Percentiles rank a stretch among this genome's conserved stretches.
Evolutionary conservation across 2,888 invertebrate genomes (phyloP).

Genomic region (Habrosyne pyritoides): DNA sequence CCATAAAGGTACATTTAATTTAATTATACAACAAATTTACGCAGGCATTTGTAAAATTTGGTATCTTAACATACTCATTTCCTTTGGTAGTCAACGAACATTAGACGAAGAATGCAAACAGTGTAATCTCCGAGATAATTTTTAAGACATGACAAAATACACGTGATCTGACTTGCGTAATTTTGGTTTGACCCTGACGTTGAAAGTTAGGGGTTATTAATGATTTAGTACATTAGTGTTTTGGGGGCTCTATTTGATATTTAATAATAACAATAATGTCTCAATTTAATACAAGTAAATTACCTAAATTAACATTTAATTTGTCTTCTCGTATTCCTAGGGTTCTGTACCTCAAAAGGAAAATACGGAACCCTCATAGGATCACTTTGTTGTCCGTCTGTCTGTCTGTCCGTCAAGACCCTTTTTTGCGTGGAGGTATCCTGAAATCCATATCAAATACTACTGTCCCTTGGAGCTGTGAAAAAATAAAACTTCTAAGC

Average conservation of each 20-base stretch:
- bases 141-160: constrained; percentile 36
- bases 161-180: constrained; percentile 53
- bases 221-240: background rate
- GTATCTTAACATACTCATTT: constrained; percentile 34
- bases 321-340: too few species aligned
- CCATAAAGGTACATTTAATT: background rate
- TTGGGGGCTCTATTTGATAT: background rate
- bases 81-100: constrained; percentile 52
- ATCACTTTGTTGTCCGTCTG: too few species aligned
- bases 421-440: too few species aligned
- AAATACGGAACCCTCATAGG: too few species aligned
- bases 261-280: background rate
- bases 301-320: background rate
- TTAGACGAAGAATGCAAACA: constrained; percentile 66
- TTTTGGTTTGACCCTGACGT: constrained; percentile 42
- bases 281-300: background rate
- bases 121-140: constrained; percentile 68
- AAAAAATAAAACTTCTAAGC: too few species aligned
- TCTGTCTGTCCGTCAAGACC: too few species aligned
- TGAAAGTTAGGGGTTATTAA: constrained; percentile 12
- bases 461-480: too few species aligned
- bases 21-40: background rate
- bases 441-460: too few species aligned
- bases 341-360: too few species aligned
- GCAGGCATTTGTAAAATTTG: constrained; percentile 6